Evolutionary conservation across 1,140 invertebrate species (phyloP).

Genomic region (Sarcophaga peregrina): DNA sequence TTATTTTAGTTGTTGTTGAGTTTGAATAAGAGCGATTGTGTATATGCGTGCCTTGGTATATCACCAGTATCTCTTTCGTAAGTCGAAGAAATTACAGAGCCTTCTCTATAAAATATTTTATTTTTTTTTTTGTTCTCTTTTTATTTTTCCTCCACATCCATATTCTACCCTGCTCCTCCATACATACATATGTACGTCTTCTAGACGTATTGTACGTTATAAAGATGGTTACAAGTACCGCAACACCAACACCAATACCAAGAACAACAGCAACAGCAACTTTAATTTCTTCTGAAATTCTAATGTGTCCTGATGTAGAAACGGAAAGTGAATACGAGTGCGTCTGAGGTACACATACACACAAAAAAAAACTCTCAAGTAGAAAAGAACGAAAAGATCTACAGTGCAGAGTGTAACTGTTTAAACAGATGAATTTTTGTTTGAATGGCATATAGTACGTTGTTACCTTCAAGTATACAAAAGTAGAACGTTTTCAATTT

Average conservation of each 20-base stretch:
- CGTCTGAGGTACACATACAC: neutral
- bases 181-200: neutral
- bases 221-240: neutral
- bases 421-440: too few species aligned
- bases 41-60: neutral
- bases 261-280: neutral
- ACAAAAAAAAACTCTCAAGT: neutral
- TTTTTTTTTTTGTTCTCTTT: neutral
- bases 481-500: too few species aligned
- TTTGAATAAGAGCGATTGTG: neutral
- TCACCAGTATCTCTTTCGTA: slow-evolving; percentile 30
- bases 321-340: neutral
- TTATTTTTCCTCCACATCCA: neutral
- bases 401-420: too few species aligned
- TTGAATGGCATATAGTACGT: too few species aligned
- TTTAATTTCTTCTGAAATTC: slow-evolving; percentile 39
- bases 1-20: neutral
- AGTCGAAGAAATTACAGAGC: slow-evolving; percentile 29
- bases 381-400: too few species aligned
- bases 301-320: slow-evolving; percentile 33
- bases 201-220: too few species aligned
- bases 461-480: too few species aligned
- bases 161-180: neutral
- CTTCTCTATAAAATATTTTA: slow-evolving; percentile 1
- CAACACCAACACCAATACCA: too few species aligned